Evolutionary conservation across 2,113 vertebrate genomes (phyloP), one percentile per base, ranked within the genome.

Genomic region (Eubucco bourcierii): DNA sequence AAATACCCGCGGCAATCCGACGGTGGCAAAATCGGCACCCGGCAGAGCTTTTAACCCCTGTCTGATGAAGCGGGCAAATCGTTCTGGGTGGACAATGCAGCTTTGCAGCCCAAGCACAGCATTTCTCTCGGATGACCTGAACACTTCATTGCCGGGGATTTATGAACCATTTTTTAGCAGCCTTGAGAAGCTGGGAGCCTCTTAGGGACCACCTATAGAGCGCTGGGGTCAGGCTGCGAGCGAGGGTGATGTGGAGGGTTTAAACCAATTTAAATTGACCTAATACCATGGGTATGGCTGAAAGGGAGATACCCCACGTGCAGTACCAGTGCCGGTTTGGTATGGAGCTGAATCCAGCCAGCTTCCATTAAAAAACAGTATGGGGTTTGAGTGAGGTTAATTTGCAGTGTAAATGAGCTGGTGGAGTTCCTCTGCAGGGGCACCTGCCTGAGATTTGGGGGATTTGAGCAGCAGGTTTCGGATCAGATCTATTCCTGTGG

Each of bases 251-350:
- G 93, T 1, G 0, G 44, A 76, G 75, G 46, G 68, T 94, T 91
- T 95, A 95, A 96, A 95, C 82, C 95, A 90, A 95, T 95, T 96
- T 96, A 95, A 93, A 93, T 60, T 3, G 39, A 91, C 46, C 93
- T 93, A 91, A 95, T 90, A 66, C 64, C 1, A 0, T 0, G 1
- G 1, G 12, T 63, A 18, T 1, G 4, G 33, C 46, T 83, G 76
- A 66, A 87, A 87, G 64, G 19, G 79, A 80, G 68, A 74, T 83
- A 52, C 7, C 63, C 34, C 78, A 87, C 6, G 14, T 67, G 84
- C 34, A 79, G 63, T 18, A 27, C 3, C 4, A 7, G 65, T 27
- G 18, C 41, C 4, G 56, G n/a, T 46, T 18, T 6, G 3, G 19
- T 53, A 25, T 0, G 0, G 28, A 81, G 55, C 10, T 70, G 39